Evolutionary conservation across 2,797 vertebrate species (phyloP).

Genomic region (Ciconia nigra): DNA sequence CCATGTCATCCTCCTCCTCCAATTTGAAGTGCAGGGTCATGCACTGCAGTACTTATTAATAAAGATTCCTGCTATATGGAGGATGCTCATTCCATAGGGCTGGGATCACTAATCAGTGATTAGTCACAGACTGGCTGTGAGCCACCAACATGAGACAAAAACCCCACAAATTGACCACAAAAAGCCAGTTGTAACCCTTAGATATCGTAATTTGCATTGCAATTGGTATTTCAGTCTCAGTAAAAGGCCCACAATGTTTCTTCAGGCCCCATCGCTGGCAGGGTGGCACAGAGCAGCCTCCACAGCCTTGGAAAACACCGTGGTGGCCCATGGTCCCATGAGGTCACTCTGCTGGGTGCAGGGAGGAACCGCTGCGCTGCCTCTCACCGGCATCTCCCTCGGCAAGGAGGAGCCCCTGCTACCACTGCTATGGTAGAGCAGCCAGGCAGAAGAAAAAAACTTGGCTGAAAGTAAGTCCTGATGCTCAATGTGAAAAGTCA

Average conservation of each 20-base stretch:
- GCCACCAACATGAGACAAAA: background rate
- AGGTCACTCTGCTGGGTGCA: background rate
- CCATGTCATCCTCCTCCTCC: background rate
- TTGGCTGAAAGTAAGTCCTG: background rate
- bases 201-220: background rate
- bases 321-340: fast-evolving
- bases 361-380: background rate
- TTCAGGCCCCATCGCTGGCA: background rate
- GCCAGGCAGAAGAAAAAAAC: background rate
- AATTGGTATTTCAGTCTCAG: background rate
- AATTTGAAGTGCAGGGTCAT: background rate
- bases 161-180: background rate
- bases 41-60: background rate
- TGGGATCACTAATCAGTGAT: background rate
- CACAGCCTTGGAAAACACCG: background rate
- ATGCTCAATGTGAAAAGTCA: background rate
- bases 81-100: background rate
- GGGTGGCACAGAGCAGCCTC: background rate
- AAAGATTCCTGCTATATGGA: background rate
- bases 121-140: background rate
- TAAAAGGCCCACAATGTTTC: background rate
- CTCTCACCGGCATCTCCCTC: background rate
- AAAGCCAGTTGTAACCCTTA: background rate
- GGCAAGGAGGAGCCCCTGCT: background rate
- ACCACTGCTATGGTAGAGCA: background rate